phyloP scores from a whole-genome alignment of 2,797 vertebrate genomes.

The Setipinna tenuifilis region DNA sequence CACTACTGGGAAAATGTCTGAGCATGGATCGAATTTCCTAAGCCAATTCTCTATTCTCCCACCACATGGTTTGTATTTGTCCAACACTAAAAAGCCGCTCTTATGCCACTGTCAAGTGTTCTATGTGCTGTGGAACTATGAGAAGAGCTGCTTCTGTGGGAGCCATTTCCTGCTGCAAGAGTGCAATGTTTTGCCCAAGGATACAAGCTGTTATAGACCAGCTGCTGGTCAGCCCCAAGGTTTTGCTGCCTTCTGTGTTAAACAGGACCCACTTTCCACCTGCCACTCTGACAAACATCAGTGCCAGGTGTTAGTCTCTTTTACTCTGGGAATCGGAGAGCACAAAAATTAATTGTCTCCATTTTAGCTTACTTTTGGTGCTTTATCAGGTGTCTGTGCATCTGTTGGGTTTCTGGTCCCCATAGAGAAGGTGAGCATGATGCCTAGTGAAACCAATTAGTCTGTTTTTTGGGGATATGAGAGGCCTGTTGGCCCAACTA shows the following conservation, averaged over 20 bases:
- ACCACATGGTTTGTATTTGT: not conserved
- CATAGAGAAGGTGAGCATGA: not conserved
- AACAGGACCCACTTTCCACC: not conserved
- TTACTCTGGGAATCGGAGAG: not conserved
- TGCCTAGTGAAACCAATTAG: not conserved
- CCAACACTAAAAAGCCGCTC: not conserved
- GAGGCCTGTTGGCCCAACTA: not conserved
- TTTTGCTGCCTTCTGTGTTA: not conserved
- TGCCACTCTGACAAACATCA: not conserved
- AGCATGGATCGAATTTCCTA: not conserved
- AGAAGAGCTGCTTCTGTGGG: not conserved
- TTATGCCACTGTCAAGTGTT: not conserved
- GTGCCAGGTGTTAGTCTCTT: not conserved
- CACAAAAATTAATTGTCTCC: not conserved
- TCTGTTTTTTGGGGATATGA: not conserved
- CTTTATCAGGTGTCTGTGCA: not conserved
- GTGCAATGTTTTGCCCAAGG: not conserved
- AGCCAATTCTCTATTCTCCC: not conserved
- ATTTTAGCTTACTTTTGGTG: not conserved
- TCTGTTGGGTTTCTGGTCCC: not conserved
- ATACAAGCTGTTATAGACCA: not conserved
- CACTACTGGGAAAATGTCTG: not conserved
- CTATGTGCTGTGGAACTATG: not conserved
- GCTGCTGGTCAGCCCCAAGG: constrained; percentile 5
- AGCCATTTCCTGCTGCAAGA: not conserved